Evolutionary conservation across 2,888 invertebrate genomes (phyloP).

Genomic region (Frankliniella intonsa): DNA sequence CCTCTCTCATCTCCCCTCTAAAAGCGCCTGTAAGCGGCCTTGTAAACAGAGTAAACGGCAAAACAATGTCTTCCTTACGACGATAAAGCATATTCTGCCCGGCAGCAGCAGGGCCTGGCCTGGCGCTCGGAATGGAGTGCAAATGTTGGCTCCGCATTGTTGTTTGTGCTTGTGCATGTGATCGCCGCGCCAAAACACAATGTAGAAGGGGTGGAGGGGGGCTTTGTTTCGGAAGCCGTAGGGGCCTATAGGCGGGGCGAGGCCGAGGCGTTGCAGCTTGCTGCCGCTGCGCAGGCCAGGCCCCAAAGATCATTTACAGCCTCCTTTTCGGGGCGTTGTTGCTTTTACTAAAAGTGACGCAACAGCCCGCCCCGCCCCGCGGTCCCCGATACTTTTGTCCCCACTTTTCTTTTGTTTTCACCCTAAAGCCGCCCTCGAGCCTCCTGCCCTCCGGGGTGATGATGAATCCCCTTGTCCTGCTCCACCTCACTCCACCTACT

Average conservation of each 20-base stretch:
- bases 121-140: not conserved
- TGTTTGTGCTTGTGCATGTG: not conserved
- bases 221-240: not conserved
- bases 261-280: not conserved
- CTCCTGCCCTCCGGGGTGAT: not conserved
- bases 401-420: no score
- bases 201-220: not conserved
- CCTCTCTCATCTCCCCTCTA: no score
- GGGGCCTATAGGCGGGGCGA: no score
- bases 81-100: not conserved
- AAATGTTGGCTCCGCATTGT: conserved; percentile 14
- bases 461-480: not conserved
- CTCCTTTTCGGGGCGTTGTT: no score
- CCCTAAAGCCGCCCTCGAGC: not conserved
- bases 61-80: not conserved
- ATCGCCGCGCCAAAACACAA: not conserved
- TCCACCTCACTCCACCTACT: no score
- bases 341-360: no score
- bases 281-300: not conserved
- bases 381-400: no score
- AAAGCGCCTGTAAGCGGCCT: no score
- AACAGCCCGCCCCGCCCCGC: not conserved
- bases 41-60: not conserved
- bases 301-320: not conserved
- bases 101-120: no score